Evolutionary conservation across 1,140 invertebrate species (phyloP).

Genomic region (Drosophila truncata): DNA sequence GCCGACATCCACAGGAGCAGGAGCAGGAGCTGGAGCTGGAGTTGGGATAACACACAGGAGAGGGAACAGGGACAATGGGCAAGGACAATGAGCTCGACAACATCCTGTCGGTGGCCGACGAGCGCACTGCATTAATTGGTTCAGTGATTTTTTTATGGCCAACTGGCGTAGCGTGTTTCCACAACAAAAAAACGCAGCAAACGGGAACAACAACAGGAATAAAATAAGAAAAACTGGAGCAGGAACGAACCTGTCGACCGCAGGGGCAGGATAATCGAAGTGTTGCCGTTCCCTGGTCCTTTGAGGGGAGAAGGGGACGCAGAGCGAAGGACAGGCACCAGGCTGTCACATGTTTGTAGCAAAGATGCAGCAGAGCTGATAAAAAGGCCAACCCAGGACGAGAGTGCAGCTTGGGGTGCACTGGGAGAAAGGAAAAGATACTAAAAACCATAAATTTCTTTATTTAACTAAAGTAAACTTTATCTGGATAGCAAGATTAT

Average conservation of each 20-base stretch:
- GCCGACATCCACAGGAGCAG: slow-evolving; percentile 25
- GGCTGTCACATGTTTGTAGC: slow-evolving; percentile 48
- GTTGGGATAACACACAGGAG: background rate
- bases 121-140: slow-evolving; percentile 74
- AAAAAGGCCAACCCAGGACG: slow-evolving; percentile 25
- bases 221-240: slow-evolving; percentile 20
- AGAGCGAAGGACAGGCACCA: slow-evolving; percentile 5
- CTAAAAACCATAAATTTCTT: background rate
- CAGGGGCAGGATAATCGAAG: slow-evolving; percentile 49
- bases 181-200: slow-evolving; percentile 21
- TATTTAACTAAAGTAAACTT: background rate
- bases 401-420: slow-evolving; percentile 24
- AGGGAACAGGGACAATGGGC: slow-evolving; percentile 25
- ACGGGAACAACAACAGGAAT: background rate
- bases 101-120: slow-evolving; percentile 55
- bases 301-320: background rate
- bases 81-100: slow-evolving; percentile 72
- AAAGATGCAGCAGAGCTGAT: slow-evolving; percentile 46
- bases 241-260: slow-evolving; percentile 61
- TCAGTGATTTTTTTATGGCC: slow-evolving; percentile 71
- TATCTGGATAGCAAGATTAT: background rate
- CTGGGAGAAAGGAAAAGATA: background rate
- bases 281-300: slow-evolving; percentile 2
- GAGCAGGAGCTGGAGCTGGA: slow-evolving; percentile 15
- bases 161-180: slow-evolving; percentile 49